A percentile compares a stretch with the other conserved stretches of the same genome.
Evolutionary conservation across 1,140 invertebrate genomes (phyloP).

Genomic region (Lerema accius): DNA sequence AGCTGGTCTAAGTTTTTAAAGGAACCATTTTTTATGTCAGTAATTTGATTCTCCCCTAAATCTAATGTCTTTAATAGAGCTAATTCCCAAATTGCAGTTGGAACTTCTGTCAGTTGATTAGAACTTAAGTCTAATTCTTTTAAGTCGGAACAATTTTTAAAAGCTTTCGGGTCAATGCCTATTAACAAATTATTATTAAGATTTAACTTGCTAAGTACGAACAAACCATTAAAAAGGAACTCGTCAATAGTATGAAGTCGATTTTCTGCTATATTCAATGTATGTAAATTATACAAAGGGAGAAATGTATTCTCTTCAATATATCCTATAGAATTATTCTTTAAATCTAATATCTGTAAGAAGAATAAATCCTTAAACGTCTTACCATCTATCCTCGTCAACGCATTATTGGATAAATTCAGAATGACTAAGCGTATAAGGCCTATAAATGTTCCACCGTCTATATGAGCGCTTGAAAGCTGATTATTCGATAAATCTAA

Average conservation of each 20-base stretch:
- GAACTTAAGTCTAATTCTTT: slow-evolving; percentile 95
- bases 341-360: slow-evolving; percentile 93
- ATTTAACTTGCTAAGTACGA: slow-evolving; percentile 92
- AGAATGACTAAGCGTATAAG: slow-evolving; percentile 93
- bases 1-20: slow-evolving; percentile 92
- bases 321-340: slow-evolving; percentile 93
- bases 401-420: slow-evolving; percentile 92
- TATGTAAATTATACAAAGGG: slow-evolving; percentile 93
- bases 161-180: slow-evolving; percentile 90
- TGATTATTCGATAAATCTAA: slow-evolving; percentile 96
- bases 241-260: slow-evolving; percentile 90
- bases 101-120: slow-evolving; percentile 91
- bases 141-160: slow-evolving; percentile 94
- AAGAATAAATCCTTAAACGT: slow-evolving; percentile 95
- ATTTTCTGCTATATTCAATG: slow-evolving; percentile 93
- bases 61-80: slow-evolving; percentile 93
- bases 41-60: slow-evolving; percentile 93
- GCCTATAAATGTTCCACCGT: slow-evolving; percentile 92
- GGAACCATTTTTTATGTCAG: slow-evolving; percentile 90
- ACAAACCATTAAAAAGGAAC: slow-evolving; percentile 92
- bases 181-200: slow-evolving; percentile 92
- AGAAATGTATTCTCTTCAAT: slow-evolving; percentile 94
- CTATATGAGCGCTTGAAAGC: slow-evolving; percentile 91
- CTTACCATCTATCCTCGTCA: slow-evolving; percentile 91
- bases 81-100: slow-evolving; percentile 91